phyloP scores from a whole-genome alignment of 2,797 vertebrate species.

The Enteromius mattozi region DNA sequence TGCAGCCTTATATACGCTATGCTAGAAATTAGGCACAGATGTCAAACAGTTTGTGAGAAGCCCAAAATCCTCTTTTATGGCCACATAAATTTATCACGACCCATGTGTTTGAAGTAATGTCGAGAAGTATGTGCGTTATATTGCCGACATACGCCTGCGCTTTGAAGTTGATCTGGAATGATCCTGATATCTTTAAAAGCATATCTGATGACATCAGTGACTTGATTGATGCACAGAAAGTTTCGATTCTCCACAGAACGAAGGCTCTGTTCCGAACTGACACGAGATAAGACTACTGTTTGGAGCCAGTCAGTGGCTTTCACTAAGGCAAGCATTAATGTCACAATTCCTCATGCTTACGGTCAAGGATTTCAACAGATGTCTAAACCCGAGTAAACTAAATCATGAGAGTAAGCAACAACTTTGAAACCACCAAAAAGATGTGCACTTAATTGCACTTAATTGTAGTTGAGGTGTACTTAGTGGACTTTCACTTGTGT shows the following conservation, averaged over 20 bases:
- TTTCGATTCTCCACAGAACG: neutral
- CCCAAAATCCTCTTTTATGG: conserved; percentile 73
- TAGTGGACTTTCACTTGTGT: too few species aligned
- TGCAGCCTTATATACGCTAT: conserved; percentile 69
- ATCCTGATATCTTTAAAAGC: conserved; percentile 57
- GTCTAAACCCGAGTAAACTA: neutral
- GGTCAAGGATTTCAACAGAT: neutral
- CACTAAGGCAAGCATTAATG: neutral
- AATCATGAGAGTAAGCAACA: neutral
- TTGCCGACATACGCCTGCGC: conserved; percentile 57
- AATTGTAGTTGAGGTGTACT: neutral
- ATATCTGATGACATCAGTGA: conserved; percentile 50
- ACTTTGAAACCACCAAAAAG: neutral
- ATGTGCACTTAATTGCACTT: neutral
- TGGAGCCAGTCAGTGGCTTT: neutral
- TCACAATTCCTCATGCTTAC: neutral
- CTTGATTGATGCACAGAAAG: conserved; percentile 35
- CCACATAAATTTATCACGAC: conserved; percentile 74
- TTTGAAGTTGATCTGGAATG: conserved; percentile 67
- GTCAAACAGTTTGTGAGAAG: conserved; percentile 67
- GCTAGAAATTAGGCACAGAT: conserved; percentile 78
- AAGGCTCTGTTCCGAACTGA: neutral
- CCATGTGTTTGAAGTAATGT: conserved; percentile 73
- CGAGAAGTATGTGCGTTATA: conserved; percentile 57
- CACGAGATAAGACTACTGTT: neutral